These are phyloP conservation scores for Drosophila simulans DNA, from an alignment of 1,140 invertebrate genomes.

Conservation along the genomic window DNA sequence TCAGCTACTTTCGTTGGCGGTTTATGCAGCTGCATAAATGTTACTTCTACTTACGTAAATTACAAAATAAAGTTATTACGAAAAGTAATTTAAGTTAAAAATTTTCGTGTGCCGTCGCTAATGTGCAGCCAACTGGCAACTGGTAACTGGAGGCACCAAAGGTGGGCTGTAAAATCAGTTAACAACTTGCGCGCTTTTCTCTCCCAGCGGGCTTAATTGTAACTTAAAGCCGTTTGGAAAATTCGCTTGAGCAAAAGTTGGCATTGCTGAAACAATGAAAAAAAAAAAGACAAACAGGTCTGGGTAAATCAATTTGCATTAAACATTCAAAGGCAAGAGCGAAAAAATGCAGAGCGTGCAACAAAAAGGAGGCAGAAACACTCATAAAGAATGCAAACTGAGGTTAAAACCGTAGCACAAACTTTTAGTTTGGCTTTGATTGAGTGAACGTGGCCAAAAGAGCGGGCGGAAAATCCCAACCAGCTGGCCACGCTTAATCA, in stretches of 20 bases:
- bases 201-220: constrained; percentile 50
- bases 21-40: constrained; percentile 81
- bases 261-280: background rate
- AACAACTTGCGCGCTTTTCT: constrained; percentile 60
- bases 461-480: constrained; percentile 6
- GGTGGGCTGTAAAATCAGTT: constrained; percentile 70
- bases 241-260: constrained; percentile 49
- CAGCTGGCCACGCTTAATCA: constrained; percentile 73
- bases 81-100: constrained; percentile 83
- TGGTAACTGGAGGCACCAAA: constrained; percentile 10
- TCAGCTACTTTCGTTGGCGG: constrained; percentile 75
- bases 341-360: constrained; percentile 6
- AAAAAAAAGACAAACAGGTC: constrained; percentile 23
- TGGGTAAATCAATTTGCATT: constrained; percentile 70
- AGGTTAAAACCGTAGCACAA: constrained; percentile 55
- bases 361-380: constrained; percentile 21
- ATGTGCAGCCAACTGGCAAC: constrained; percentile 76
- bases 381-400: constrained; percentile 69
- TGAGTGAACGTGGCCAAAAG: constrained; percentile 49
- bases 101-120: constrained; percentile 74
- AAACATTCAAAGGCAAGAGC: constrained; percentile 43
- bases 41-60: constrained; percentile 83
- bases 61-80: constrained; percentile 83
- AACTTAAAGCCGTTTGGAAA: constrained; percentile 62
- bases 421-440: constrained; percentile 60